These are phyloP conservation scores for Benitochromis conjunctus DNA, from an alignment of 2,113 vertebrate species.

Conservation along the genomic window DNA sequence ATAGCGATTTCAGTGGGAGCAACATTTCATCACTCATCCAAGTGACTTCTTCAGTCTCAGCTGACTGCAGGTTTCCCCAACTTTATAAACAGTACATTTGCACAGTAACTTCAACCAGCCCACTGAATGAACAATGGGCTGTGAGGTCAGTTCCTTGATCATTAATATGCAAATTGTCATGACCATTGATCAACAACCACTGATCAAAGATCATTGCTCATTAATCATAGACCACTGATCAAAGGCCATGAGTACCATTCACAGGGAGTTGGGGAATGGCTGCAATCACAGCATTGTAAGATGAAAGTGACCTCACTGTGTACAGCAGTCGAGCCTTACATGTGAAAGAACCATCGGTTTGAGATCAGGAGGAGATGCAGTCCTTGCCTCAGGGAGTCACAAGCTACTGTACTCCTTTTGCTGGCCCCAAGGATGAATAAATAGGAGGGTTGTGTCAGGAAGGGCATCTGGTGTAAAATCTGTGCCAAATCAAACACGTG, in stretches of 20 bases:
- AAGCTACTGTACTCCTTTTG: neutral
- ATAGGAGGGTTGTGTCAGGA: neutral
- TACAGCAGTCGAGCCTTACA: neutral
- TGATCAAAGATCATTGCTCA: neutral
- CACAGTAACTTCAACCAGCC: too few species aligned
- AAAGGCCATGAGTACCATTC: neutral
- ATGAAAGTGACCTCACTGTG: neutral
- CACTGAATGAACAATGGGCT: too few species aligned
- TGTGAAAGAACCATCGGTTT: neutral
- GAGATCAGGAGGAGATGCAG: neutral
- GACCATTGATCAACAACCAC: neutral
- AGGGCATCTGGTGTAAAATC: neutral
- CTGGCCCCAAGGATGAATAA: neutral
- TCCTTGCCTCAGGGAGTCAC: neutral
- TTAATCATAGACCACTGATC: neutral
- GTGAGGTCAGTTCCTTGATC: too few species aligned
- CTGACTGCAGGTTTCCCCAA: neutral
- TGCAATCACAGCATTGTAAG: neutral
- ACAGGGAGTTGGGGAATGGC: neutral
- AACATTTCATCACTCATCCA: rapidly evolving
- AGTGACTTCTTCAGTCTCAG: neutral
- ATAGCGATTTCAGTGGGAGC: neutral
- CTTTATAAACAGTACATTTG: too few species aligned
- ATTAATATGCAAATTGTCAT: neutral
- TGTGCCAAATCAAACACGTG: neutral